Percentiles rank a stretch among this genome's conserved stretches.
Conservation (phyloP, 2,113 vertebrate genomes). For the Gasterosteus aculeatus region DNA sequence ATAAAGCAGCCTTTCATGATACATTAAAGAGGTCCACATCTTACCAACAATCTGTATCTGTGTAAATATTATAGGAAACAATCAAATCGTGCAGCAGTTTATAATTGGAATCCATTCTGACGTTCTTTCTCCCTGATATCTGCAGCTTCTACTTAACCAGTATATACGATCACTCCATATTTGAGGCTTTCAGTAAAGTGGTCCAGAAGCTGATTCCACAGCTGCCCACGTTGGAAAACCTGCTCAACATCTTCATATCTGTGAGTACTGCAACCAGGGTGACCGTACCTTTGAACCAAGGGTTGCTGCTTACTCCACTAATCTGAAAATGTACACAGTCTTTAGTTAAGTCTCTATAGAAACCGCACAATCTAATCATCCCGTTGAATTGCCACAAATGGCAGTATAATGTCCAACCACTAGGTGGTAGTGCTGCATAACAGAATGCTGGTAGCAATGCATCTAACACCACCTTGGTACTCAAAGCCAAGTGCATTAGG, state of each 20-base stretch:
- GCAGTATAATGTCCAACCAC: neutral
- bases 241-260: slow-evolving; percentile 74
- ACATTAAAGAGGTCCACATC: neutral
- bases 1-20: neutral
- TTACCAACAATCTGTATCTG: neutral
- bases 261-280: slow-evolving; percentile 47
- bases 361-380: neutral
- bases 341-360: neutral
- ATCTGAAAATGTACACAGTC: neutral
- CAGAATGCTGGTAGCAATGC: neutral
- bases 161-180: slow-evolving; percentile 70
- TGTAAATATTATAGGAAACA: neutral
- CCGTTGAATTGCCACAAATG: neutral
- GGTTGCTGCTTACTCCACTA: neutral
- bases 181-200: slow-evolving; percentile 70
- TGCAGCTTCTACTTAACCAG: slow-evolving; percentile 66
- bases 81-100: neutral
- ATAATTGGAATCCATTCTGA: neutral
- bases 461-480: neutral
- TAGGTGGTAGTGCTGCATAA: slow-evolving; percentile 33
- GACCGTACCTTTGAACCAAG: no score
- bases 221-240: slow-evolving; percentile 65
- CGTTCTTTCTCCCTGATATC: neutral
- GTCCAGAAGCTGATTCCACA: slow-evolving; percentile 69
- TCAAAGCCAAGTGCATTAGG: neutral